These are phyloP conservation scores for Geococcyx californianus DNA, from an alignment of 2,113 vertebrate genomes.

Conservation along the genomic window DNA sequence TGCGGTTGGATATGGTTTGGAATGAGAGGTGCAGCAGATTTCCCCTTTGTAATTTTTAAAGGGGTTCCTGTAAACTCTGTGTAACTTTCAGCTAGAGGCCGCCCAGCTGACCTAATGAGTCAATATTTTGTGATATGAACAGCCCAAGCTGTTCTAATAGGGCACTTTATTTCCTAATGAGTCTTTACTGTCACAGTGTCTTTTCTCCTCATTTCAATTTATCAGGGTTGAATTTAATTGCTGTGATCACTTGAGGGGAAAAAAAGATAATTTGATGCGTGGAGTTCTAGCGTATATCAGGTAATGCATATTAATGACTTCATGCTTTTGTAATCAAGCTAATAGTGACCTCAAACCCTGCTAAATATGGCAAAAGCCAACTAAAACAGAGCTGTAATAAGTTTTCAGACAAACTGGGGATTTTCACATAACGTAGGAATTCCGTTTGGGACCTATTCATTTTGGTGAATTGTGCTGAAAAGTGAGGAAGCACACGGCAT, in stretches of 20 bases:
- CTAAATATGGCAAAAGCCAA: neutral
- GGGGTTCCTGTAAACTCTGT: neutral
- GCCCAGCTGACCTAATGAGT: neutral
- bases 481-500: neutral
- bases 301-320: slow-evolving; percentile 26
- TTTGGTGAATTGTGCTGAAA: neutral
- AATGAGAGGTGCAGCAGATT: neutral
- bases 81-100: neutral
- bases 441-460: neutral
- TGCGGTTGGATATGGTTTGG: neutral
- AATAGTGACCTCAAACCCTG: slow-evolving; percentile 19
- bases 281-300: neutral
- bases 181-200: neutral
- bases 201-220: neutral
- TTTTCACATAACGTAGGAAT: neutral
- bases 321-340: slow-evolving; percentile 34
- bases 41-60: neutral
- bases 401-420: neutral
- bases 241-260: neutral
- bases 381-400: neutral
- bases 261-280: neutral
- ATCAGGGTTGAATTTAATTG: slow-evolving; percentile 25
- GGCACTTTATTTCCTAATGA: neutral
- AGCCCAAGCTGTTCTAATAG: neutral
- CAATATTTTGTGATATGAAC: neutral